A percentile compares a stretch with the other conserved stretches of the same genome.
phyloP scores from a whole-genome alignment of 2,113 vertebrate genomes.

The Aix galericulata region DNA sequence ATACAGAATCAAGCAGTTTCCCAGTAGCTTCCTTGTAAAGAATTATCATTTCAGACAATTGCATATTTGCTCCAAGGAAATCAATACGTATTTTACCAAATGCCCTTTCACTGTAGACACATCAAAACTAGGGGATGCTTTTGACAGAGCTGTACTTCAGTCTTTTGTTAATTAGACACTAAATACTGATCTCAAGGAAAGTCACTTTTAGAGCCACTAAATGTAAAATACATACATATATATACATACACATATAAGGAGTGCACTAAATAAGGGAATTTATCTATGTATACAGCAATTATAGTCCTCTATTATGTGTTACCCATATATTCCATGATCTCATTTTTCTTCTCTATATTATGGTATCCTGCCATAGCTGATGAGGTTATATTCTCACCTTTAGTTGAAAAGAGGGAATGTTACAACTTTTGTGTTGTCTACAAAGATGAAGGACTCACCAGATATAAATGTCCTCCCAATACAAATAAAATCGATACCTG shows the following conservation, averaged over 20 bases:
- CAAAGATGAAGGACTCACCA: neutral
- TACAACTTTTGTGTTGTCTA: neutral
- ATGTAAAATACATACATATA: neutral
- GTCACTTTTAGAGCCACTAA: neutral
- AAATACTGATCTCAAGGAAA: neutral
- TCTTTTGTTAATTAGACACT: neutral
- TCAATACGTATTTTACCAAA: neutral
- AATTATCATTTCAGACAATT: neutral
- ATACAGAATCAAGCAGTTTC: neutral
- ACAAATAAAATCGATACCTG: neutral
- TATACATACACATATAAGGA: neutral
- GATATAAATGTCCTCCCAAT: neutral
- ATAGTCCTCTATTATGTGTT: neutral
- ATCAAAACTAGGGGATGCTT: rapidly evolving
- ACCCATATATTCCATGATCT: neutral
- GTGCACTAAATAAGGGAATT: neutral
- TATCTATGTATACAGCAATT: neutral
- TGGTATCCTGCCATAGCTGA: neutral
- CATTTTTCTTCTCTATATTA: neutral
- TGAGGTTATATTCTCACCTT: neutral
- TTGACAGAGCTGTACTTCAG: neutral
- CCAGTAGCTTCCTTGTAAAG: neutral
- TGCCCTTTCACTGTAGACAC: neutral
- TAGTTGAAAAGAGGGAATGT: neutral
- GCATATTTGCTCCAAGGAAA: neutral